Percentiles rank a stretch among this genome's conserved stretches.
Conservation (phyloP, 1,140 invertebrate species). For the Sycophaga agraensis region DNA sequence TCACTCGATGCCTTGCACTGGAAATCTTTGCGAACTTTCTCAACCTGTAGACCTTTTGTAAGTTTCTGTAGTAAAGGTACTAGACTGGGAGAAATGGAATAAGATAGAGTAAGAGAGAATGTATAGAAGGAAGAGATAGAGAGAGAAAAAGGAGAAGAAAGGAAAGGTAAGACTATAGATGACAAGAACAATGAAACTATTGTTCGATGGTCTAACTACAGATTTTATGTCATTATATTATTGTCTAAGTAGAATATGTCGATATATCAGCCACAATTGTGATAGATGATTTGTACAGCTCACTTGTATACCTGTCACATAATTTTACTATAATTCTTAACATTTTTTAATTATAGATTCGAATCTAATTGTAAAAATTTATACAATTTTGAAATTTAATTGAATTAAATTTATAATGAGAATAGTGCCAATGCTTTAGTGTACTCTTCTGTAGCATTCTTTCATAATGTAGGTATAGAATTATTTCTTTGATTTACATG, state of each 20-base stretch:
- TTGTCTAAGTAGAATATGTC: slow-evolving; percentile 45
- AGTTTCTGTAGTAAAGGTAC: slow-evolving; percentile 7
- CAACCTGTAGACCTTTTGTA: neutral
- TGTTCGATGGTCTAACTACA: slow-evolving; percentile 30
- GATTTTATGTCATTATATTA: slow-evolving; percentile 40
- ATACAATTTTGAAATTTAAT: too few species aligned
- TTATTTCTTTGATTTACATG: too few species aligned
- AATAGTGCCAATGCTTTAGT: too few species aligned
- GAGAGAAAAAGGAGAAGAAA: neutral
- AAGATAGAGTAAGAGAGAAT: neutral
- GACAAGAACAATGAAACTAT: slow-evolving; percentile 19
- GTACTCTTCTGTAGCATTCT: too few species aligned
- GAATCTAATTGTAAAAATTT: too few species aligned
- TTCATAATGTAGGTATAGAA: too few species aligned
- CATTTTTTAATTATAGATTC: too few species aligned
- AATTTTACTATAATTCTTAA: too few species aligned
- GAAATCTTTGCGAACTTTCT: neutral
- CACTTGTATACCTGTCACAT: too few species aligned
- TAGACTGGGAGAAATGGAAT: neutral
- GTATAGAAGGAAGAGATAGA: too few species aligned
- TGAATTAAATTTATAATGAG: too few species aligned
- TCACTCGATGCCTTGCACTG: neutral
- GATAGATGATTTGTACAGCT: too few species aligned
- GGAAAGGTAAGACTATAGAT: neutral
- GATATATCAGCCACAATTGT: slow-evolving; percentile 30